These are phyloP conservation scores for Sphenopsis melanotis DNA, from an alignment of 2,797 vertebrate species.

Conservation along the genomic window DNA sequence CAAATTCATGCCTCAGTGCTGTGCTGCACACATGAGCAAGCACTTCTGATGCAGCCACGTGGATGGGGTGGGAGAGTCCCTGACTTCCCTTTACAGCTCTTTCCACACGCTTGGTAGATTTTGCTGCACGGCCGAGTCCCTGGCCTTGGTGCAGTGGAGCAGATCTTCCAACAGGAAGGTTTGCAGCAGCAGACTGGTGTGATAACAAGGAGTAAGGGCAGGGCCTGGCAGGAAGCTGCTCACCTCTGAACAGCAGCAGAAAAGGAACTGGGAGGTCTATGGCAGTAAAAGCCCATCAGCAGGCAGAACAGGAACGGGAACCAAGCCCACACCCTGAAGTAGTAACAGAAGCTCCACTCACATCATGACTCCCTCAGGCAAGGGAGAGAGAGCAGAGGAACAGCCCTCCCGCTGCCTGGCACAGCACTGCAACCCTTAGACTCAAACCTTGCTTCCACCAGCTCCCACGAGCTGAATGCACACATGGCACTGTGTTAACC, in stretches of 20 bases:
- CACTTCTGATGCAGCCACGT: background rate
- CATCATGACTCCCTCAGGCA: background rate
- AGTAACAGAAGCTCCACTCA: background rate
- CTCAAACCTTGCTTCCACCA: background rate
- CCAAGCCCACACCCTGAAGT: background rate
- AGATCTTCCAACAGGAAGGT: background rate
- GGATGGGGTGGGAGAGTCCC: background rate
- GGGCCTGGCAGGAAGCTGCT: background rate
- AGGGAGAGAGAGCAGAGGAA: background rate
- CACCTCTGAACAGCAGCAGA: background rate
- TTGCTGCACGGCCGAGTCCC: background rate
- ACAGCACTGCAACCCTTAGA: background rate
- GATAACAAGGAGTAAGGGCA: background rate
- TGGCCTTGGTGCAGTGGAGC: accelerated
- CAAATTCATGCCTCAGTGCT: background rate
- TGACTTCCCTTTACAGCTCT: background rate
- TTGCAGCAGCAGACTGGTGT: background rate
- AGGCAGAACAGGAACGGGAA: background rate
- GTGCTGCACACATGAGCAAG: background rate
- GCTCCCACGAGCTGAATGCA: background rate
- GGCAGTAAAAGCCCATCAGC: background rate
- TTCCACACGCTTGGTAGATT: background rate
- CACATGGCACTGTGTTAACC: accelerated
- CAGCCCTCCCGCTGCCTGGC: background rate
- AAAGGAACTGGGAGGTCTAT: background rate